Conservation (phyloP, 2,113 vertebrate species). For the Bungarus multicinctus region DNA sequence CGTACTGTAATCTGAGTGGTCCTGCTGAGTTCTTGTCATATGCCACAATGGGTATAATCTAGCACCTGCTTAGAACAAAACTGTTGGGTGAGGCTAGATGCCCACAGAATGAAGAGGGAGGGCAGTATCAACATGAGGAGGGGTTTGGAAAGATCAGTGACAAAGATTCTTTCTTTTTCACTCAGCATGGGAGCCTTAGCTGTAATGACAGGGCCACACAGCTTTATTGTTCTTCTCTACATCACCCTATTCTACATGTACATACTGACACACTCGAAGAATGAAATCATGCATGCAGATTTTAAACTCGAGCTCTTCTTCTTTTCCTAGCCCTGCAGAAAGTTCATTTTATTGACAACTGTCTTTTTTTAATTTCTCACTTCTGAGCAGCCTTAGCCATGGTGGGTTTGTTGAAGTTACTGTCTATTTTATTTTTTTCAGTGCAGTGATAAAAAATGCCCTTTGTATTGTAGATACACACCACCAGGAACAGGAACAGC, state of each 20-base stretch:
- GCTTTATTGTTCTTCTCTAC: constrained; percentile 51
- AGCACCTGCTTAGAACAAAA: constrained; percentile 67
- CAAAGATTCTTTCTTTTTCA: constrained; percentile 52
- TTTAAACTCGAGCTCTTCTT: constrained; percentile 26
- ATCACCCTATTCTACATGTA: constrained; percentile 47
- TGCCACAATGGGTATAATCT: constrained; percentile 61
- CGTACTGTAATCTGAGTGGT: constrained; percentile 59
- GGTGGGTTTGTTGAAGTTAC: background rate
- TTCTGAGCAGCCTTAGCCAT: background rate
- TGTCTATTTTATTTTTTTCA: background rate
- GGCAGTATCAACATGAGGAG: constrained; percentile 5
- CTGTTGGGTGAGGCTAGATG: constrained; percentile 52
- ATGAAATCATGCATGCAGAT: background rate
- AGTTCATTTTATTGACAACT: background rate
- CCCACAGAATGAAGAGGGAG: constrained; percentile 58
- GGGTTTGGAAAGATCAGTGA: constrained; percentile 44
- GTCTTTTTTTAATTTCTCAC: background rate
- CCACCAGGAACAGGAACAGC: too few species aligned
- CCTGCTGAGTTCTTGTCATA: constrained; percentile 62
- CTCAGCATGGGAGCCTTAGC: constrained; percentile 53
- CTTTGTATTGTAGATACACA: background rate
- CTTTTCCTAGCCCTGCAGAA: constrained; percentile 24
- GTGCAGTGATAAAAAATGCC: background rate
- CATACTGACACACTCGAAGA: constrained; percentile 36
- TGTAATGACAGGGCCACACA: constrained; percentile 36